These are phyloP conservation scores for Amphiprion percula DNA, from an alignment of 2,113 vertebrate species.

Conservation along the genomic window DNA sequence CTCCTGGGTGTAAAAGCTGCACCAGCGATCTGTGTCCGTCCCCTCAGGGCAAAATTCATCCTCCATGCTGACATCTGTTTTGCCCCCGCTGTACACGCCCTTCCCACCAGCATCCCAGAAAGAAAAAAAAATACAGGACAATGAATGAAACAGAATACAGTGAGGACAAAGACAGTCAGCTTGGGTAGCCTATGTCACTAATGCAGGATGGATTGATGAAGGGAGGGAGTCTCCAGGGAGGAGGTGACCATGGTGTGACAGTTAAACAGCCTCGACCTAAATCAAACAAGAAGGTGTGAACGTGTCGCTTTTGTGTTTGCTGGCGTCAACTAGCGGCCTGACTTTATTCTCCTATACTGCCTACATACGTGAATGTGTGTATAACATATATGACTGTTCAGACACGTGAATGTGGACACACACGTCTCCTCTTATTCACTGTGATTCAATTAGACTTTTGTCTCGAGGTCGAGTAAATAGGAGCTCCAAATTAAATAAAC, in stretches of 20 bases:
- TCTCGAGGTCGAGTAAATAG: background rate
- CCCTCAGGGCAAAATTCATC: slow-evolving; percentile 66
- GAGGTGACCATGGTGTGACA: slow-evolving; percentile 16
- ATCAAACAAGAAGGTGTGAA: slow-evolving; percentile 15
- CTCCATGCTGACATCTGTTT: slow-evolving; percentile 68
- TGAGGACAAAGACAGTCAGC: slow-evolving; percentile 45
- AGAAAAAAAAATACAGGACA: slow-evolving; percentile 38
- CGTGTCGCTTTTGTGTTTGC: background rate
- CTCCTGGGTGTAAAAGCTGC: slow-evolving; percentile 45
- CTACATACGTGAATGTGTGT: background rate
- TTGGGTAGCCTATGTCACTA: background rate
- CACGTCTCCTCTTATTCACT: too few relatives aligned
- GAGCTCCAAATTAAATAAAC: background rate
- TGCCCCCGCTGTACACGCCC: slow-evolving; percentile 39
- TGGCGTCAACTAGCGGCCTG: background rate
- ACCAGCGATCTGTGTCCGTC: slow-evolving; percentile 41
- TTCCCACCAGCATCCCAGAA: slow-evolving; percentile 49
- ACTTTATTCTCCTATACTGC: background rate
- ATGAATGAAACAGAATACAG: slow-evolving; percentile 54
- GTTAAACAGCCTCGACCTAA: background rate
- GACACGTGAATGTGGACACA: background rate
- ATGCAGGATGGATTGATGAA: slow-evolving; percentile 17
- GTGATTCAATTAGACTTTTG: background rate
- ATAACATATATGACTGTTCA: background rate
- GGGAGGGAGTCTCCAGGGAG: slow-evolving; percentile 20